Conservation (phyloP, 92 coral and sea anemone species). For the Bergia sp. region DNA sequence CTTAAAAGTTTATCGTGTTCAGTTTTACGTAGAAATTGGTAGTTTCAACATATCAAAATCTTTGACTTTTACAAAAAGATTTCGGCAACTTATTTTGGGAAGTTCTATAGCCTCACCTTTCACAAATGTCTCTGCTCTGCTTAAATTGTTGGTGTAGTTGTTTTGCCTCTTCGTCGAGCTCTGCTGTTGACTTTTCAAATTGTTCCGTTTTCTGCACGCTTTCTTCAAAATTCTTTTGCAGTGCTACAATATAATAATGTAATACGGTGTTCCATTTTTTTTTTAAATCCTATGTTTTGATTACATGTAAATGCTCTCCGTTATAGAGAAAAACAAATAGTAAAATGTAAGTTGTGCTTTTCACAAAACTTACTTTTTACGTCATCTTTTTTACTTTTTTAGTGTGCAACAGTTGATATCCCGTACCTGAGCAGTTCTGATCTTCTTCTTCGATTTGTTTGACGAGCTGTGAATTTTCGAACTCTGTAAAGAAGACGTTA, state of each 20-base stretch:
- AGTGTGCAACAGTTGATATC: neutral
- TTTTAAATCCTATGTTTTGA: neutral
- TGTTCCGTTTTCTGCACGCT: slow-evolving; percentile 58
- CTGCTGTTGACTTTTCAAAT: slow-evolving; percentile 75
- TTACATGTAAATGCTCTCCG: too few relatives aligned
- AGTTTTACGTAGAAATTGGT: too few relatives aligned
- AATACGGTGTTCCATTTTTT: neutral
- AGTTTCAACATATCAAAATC: too few relatives aligned
- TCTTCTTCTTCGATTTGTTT: slow-evolving; percentile 85
- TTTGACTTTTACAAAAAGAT: too few relatives aligned
- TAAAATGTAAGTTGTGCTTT: neutral
- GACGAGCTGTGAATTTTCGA: slow-evolving; percentile 86
- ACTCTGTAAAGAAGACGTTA: slow-evolving; percentile 61
- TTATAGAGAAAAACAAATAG: neutral
- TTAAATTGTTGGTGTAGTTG: slow-evolving; percentile 84
- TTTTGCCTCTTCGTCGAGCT: slow-evolving; percentile 87
- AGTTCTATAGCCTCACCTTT: slow-evolving; percentile 60
- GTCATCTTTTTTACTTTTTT: neutral
- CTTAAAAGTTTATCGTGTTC: too few relatives aligned
- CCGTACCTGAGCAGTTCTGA: slow-evolving; percentile 76
- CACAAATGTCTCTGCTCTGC: slow-evolving; percentile 91
- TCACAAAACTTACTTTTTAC: neutral
- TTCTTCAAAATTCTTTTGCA: slow-evolving; percentile 74
- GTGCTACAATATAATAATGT: slow-evolving; percentile 53
- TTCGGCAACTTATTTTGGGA: neutral